Conservation (phyloP, 2,888 invertebrate species). For the Marasmarcha lunaedactyla region DNA sequence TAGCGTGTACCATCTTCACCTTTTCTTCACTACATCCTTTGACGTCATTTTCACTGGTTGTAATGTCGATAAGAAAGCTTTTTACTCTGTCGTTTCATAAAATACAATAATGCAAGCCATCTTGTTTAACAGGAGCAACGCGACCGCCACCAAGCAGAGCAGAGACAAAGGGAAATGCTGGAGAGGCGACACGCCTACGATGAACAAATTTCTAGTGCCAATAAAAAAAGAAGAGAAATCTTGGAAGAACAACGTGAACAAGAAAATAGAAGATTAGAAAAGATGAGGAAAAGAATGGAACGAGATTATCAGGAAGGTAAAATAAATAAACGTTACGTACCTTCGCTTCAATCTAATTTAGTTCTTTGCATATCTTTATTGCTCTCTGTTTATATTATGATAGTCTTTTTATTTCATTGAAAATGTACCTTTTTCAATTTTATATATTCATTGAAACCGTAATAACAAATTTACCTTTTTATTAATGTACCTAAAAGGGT, state of each 20-base stretch:
- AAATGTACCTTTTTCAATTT: no score
- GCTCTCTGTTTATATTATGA: not conserved
- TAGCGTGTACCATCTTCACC: no score
- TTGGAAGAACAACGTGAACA: slow-evolving; percentile 40
- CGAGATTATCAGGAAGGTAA: slow-evolving; percentile 47
- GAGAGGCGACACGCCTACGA: slow-evolving; percentile 44
- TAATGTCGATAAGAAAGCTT: no score
- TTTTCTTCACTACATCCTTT: no score
- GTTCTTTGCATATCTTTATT: no score
- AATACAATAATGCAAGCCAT: no score
- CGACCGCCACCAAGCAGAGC: slow-evolving; percentile 29
- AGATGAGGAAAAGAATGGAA: slow-evolving; percentile 48
- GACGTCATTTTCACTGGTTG: no score
- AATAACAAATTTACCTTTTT: no score
- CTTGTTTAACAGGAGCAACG: slow-evolving; percentile 38
- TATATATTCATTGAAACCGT: no score
- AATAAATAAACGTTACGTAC: no score
- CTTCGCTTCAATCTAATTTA: not conserved
- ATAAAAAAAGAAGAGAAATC: slow-evolving; percentile 34
- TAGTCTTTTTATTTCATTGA: not conserved
- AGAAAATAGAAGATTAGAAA: slow-evolving; percentile 41
- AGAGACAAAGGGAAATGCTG: slow-evolving; percentile 36
- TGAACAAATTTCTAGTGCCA: slow-evolving; percentile 49
- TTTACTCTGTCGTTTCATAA: no score
- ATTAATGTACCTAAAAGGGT: no score